Evolutionary conservation across 1,140 invertebrate genomes (phyloP), one percentile per base, ranked within the genome.

Genomic region (Leptinotarsa texana): DNA sequence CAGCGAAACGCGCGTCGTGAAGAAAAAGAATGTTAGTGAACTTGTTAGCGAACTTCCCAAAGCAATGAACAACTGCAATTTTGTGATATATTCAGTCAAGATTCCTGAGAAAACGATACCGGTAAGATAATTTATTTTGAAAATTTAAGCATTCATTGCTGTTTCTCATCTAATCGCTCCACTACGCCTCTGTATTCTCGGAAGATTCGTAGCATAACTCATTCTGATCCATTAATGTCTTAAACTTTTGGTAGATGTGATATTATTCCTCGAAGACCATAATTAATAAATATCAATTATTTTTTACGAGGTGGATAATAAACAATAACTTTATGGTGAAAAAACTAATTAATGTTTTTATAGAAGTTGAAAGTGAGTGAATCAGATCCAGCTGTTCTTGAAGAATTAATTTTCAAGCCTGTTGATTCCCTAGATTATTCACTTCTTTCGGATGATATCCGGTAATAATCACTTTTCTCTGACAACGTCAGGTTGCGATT

Each of bases 271-370:
- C n/a, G 51, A 57, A 17, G 17, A 57, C 51, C 51, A 2, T 57
- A 57, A 57, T 57, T 57, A n/a, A 57, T 57, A 57, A 57, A 17
- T 57, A 57, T 57, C 51, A 57, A 57, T n/a, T 57, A 57, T 57
- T 57, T 57, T 57, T 57, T 18, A 57, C 51, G n/a, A 57, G 15
- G 51, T 57, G 15, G 51, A 17, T 57, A 15, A 57, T 57, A 57
- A 57, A 57, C 4, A 57, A 57, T 57, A 15, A 17, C n/a, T 57
- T 57, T 57, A 57, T 57, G 51, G 51, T 18, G 17, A 57, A 57
- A 57, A 57, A 57, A 1, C 17, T 57, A 57, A 57, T 57, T 57
- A 57, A 57, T 57, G 51, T 57, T 57, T 42, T 57, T 57, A 57
- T 57, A 57, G 51, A 17, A 5, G 51, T 57, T 11, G 8, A 11